phyloP scores from a whole-genome alignment of 2,113 vertebrate species.

The Tamias sibiricus region DNA sequence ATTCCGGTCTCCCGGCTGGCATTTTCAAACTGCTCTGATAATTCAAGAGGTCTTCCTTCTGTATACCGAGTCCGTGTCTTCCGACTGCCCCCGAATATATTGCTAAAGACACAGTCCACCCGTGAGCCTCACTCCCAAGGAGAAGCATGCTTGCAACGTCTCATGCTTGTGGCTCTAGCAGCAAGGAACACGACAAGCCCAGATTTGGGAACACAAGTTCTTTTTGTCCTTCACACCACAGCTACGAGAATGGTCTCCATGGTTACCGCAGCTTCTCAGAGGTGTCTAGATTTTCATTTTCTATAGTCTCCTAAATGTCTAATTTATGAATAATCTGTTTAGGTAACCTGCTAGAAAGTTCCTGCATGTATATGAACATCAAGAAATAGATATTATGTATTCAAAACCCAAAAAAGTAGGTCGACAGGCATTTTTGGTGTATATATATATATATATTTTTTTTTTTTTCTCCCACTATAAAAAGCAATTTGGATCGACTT shows the following conservation, averaged over 20 bases:
- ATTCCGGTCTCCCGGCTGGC: neutral
- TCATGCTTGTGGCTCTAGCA: neutral
- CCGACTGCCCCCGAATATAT: neutral
- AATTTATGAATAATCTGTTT: constrained; percentile 70
- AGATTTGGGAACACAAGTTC: constrained; percentile 37
- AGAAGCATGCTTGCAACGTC: neutral
- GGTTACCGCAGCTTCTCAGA: constrained; percentile 68
- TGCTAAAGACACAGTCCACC: neutral
- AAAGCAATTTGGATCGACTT: constrained; percentile 64
- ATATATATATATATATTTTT: no score
- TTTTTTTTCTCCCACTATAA: neutral
- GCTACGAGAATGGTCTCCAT: constrained; percentile 69
- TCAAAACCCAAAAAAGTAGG: constrained; percentile 35
- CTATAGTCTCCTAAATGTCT: constrained; percentile 49
- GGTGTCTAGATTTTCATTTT: constrained; percentile 53
- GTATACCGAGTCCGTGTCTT: neutral
- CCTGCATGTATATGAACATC: constrained; percentile 7
- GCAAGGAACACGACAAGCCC: neutral
- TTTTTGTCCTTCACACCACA: constrained; percentile 55
- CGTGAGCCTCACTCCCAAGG: neutral
- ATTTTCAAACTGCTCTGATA: neutral
- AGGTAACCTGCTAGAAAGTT: constrained; percentile 60
- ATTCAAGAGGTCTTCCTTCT: neutral
- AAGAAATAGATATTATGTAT: constrained; percentile 15
- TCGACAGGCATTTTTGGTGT: constrained; percentile 34